Evolutionary conservation across 1,140 invertebrate genomes (phyloP), one percentile per base, ranked within the genome.

Genomic region (Chymomyza costata): DNA sequence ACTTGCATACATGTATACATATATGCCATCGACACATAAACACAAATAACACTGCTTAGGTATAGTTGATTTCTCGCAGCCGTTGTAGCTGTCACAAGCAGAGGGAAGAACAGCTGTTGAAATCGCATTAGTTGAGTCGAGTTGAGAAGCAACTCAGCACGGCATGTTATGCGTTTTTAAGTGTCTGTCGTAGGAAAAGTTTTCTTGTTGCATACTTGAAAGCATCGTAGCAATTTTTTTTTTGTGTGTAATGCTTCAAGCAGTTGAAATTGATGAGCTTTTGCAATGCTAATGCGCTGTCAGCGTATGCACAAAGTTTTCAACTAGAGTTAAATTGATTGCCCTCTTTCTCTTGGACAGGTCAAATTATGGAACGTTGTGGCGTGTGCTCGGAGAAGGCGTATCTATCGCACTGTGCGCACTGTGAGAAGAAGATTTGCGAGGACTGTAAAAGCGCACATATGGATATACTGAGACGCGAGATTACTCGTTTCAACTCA

Each of bases 351-450:
- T 17, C 5, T 3, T 15, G 47, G 51, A n/a, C 86, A 71, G 89
- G 89, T 45, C 93, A 94, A 86, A 90, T 93, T 19, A 94, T 95
- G 93, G 93, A 94, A 86, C 87, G 93, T 55, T 94, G 93, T 76
- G 92, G 92, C 51, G 93, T 97, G 6, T 99, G 97, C 87, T 95
- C 95, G 37, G 96, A 98, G 87, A 98, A 99, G 86, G 92, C 95
- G 19, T 96, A 97, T 83, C 93, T 95, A 61, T 92, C 90, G 16
- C 87, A 91, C 21, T 99, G 97, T 87, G 91, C 92, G 11, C 97
- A 99, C 87, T 99, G 97, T 86, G 95, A 97, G 88, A 92, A 97
- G 88, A 93, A 97, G 91, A 91, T 94, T 82, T 91, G 97, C 89
- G 90, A 93, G 82, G 90, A 96, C 87, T 92, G 97, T 89, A 94